Evolutionary conservation across 2,888 invertebrate species (phyloP).

Genomic region (Volucella inflata): DNA sequence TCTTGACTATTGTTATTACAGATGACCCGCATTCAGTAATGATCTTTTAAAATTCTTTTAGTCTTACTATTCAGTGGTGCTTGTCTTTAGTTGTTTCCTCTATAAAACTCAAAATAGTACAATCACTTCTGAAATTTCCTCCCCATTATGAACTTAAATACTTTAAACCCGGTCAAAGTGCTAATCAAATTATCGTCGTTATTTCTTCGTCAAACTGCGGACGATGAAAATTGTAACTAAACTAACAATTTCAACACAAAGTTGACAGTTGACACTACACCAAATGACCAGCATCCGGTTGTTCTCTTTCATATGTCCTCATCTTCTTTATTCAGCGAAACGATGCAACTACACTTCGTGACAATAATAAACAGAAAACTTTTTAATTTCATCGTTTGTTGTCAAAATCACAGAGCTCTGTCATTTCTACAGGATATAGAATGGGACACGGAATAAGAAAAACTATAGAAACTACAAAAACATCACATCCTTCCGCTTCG

Average conservation of each 20-base stretch:
- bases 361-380: conserved; percentile 44
- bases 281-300: conserved; percentile 3
- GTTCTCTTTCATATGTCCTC: conserved; percentile 13
- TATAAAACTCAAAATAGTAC: not conserved
- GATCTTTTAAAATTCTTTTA: no score
- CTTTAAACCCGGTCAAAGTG: conserved; percentile 42
- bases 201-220: conserved; percentile 38
- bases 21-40: no score
- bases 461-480: not conserved
- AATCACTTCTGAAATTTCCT: not conserved
- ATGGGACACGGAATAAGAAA: conserved; percentile 1
- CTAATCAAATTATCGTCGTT: conserved; percentile 55
- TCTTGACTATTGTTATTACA: no score
- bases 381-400: conserved; percentile 68
- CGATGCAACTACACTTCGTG: not conserved
- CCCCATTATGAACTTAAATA: conserved; percentile 36
- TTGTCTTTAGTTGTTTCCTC: not conserved
- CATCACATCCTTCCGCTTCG: conserved; percentile 20
- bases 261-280: conserved; percentile 28
- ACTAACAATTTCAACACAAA: conserved; percentile 43
- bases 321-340: conserved; percentile 15
- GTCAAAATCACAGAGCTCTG: conserved; percentile 59
- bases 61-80: no score
- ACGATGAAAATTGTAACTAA: conserved; percentile 49
- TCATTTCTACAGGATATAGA: conserved; percentile 24